Evolutionary conservation across 2,888 invertebrate species (phyloP).

Genomic region (Cephus nigrinus): DNA sequence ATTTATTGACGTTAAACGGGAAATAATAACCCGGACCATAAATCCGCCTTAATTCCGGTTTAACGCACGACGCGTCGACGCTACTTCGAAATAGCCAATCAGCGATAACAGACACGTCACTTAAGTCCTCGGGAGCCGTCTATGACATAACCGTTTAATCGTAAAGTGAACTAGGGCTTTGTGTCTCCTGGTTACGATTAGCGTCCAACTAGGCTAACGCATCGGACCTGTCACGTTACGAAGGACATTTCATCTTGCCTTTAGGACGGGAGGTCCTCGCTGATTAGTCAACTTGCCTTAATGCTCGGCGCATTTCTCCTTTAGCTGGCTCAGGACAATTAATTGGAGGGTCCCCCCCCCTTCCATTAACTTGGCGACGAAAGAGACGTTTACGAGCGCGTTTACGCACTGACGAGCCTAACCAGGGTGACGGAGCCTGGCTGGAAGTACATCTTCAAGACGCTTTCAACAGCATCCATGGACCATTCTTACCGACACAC

Average conservation of each 20-base stretch:
- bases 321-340: conserved; percentile 14
- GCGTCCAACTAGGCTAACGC: not conserved
- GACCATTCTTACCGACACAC: not conserved
- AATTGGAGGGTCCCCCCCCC: not conserved
- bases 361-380: conserved; percentile 2
- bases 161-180: conserved; percentile 1
- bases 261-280: not conserved
- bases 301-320: not conserved
- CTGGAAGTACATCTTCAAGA: not conserved
- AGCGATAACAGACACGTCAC: conserved; percentile 46
- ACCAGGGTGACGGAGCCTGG: not conserved
- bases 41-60: conserved; percentile 50
- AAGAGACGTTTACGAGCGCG: conserved; percentile 16
- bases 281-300: not conserved
- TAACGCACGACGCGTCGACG: not conserved
- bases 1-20: conserved; percentile 50
- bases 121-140: conserved; percentile 36
- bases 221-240: not conserved
- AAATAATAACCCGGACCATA: conserved; percentile 50
- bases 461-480: not conserved
- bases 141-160: conserved; percentile 35
- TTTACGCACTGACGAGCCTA: conserved; percentile 16
- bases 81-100: conserved; percentile 40
- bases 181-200: not conserved
- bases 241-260: not conserved